Evolutionary conservation across 2,888 invertebrate species (phyloP).

Genomic region (Agrochola lota): DNA sequence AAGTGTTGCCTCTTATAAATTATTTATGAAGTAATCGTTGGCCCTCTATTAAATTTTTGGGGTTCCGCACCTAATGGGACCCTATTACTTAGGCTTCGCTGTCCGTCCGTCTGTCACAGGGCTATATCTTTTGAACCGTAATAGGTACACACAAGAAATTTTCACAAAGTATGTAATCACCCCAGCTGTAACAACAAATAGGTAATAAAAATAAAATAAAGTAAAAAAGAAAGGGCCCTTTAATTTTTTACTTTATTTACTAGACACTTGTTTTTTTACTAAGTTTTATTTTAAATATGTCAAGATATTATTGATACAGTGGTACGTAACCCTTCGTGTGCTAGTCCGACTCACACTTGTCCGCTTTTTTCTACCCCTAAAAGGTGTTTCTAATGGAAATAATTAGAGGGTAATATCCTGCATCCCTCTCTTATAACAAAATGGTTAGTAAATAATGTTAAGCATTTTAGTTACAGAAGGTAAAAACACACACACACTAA

Average conservation of each 20-base stretch:
- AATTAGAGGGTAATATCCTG: neutral
- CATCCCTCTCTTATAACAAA: neutral
- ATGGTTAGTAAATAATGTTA: neutral
- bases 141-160: neutral
- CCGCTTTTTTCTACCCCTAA: neutral
- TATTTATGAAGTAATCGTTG: conserved; percentile 1
- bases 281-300: too few relatives aligned
- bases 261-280: too few relatives aligned
- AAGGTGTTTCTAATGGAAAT: conserved; percentile 19
- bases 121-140: neutral
- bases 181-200: too few relatives aligned
- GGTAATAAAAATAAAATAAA: too few relatives aligned
- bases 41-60: neutral
- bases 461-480: too few relatives aligned
- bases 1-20: neutral
- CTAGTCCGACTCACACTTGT: neutral
- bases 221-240: too few relatives aligned
- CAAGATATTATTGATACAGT: too few relatives aligned
- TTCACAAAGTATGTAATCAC: neutral
- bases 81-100: neutral
- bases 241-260: too few relatives aligned
- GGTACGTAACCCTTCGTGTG: neutral
- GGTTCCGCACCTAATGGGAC: neutral
- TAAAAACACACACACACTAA: too few relatives aligned
- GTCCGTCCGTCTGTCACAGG: neutral